Evolutionary conservation across 2,113 vertebrate genomes (phyloP), one percentile per base, ranked within the genome.

Genomic region (Sorex fumeus): DNA sequence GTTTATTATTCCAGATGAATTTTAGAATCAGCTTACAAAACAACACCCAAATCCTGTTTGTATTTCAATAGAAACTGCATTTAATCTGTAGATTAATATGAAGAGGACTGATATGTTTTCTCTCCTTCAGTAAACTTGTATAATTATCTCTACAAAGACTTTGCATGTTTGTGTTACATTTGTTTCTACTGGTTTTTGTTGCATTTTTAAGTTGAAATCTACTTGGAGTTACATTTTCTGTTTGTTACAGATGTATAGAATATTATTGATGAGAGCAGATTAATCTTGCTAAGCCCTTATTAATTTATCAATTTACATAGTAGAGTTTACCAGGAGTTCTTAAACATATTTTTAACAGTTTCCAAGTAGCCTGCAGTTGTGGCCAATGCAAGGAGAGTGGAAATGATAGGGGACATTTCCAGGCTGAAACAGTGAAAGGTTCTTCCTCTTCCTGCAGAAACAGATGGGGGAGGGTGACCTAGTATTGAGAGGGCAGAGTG

Each of bases 141-240:
- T 47, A 57, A 81, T 84, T 83, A 76, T 72, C 25, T 88, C 28
- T 69, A 74, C 11, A 92, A 92, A 84, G 34, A n/a, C 64, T n/a
- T 84, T 76, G 11, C 40, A 6, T 66, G 69, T 76, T 9, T 86
- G 85, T 84, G 30, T 43, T 86, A 86, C 40, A 25, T 89, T 93
- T 87, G 21, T 85, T 86, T 32, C 9, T 60, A 74, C 50, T 50
- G 16, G 69, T 19, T 87, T 91, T 71, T 78, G 72, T 45, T 95
- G 53, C 47, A 71, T 75, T 93, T 92, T 95, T 91, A 84, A 77
- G 83, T 79, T 79, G 50, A 12, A 18, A 64, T 84, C 12, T 43
- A 57, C 90, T 88, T 88, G 62, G 86, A 88, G 72, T 53, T 70
- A 43, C 4, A 50, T 91, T 83, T 75, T 89, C 4, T 94, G 7